Base-by-base conservation (phyloP, 2,797 vertebrate species). In the Acanthurus tractus region DNA sequence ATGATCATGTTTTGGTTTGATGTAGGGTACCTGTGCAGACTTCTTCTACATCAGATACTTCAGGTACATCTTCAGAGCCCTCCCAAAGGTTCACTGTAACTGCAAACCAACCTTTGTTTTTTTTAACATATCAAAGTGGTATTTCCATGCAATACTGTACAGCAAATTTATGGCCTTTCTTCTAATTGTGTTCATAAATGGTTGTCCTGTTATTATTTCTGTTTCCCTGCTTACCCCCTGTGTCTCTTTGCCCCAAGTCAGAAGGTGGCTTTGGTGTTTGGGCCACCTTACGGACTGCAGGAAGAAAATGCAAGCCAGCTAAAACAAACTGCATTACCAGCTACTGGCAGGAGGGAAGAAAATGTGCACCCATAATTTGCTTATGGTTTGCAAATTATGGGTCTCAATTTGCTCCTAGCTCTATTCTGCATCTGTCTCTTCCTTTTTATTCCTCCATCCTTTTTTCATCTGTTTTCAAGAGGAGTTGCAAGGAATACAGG, bases 381-480 rank as follows among this genome's bases (percentile, higher is more conserved):
- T 85, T 88, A 88, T 76, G 78, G 74, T 80, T 87, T 86, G 72
- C 75, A 89, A 91, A 90, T 84, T 81, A 77, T 81, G 76, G 69
- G 36, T 29, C 50, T 78, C 75, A 74, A 86, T 88, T 89, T 87
- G 85, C 85, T 83, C 57, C 68, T 12, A 76, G 86, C 79, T 71
- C 57, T 67, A 23, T 71, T 74, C 56, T 82, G 73, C 85, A 79
- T 85, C 81, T 84, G 82, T 74, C 57, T 76, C 73, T 76, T 75
- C 64, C 56, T 40, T 64, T 79, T 59, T 69, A 64, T 69, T 13
- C 36, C 55, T 58, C 45, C 6, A 29, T 13, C 69, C 54, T 45
- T 65, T 74, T 70, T 79, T 76, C 68, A 29, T 55, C 65, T 67
- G 38, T 72, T 86, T 85, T 67, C 13, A 12, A 79, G 56, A 86